Conservation (phyloP, 2,888 invertebrate genomes). For the Ochlodes sylvanus region DNA sequence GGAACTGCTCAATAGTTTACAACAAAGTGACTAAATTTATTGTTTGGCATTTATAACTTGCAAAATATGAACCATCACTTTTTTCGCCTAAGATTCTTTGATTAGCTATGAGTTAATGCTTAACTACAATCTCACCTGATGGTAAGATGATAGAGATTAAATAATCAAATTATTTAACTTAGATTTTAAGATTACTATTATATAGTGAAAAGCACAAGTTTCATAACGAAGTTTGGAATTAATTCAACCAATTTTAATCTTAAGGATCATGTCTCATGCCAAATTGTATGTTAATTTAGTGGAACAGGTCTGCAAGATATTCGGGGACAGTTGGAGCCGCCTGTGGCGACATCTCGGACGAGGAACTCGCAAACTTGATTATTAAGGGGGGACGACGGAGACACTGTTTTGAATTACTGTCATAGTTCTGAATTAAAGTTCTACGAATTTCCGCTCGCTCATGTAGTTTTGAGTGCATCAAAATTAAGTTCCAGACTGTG, state of each 20-base stretch:
- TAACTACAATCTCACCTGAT: too few species aligned
- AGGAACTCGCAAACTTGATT: conserved; percentile 73
- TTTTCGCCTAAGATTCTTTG: too few species aligned
- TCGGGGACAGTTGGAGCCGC: conserved; percentile 65
- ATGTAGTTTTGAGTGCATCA: conserved; percentile 34
- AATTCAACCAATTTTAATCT: conserved; percentile 19
- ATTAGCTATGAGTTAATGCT: too few species aligned
- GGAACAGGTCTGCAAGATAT: conserved; percentile 55
- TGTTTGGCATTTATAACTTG: too few species aligned
- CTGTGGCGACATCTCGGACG: conserved; percentile 71
- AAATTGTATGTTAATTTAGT: conserved; percentile 76
- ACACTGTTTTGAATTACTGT: conserved; percentile 54
- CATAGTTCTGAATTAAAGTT: conserved; percentile 48
- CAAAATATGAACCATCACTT: too few species aligned
- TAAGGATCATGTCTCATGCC: conserved; percentile 33
- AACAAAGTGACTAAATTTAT: too few species aligned
- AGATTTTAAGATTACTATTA: too few species aligned
- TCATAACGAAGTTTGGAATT: conserved; percentile 8
- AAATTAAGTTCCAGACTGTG: conserved; percentile 33
- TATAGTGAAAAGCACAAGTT: too few species aligned
- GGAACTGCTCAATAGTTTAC: too few species aligned
- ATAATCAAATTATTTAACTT: too few species aligned
- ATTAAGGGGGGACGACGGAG: conserved; percentile 54
- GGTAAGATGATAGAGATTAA: too few species aligned
- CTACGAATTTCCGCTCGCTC: conserved; percentile 40